Base-by-base conservation (phyloP, 2,797 vertebrate species). In the Pempheris klunzingeri region DNA sequence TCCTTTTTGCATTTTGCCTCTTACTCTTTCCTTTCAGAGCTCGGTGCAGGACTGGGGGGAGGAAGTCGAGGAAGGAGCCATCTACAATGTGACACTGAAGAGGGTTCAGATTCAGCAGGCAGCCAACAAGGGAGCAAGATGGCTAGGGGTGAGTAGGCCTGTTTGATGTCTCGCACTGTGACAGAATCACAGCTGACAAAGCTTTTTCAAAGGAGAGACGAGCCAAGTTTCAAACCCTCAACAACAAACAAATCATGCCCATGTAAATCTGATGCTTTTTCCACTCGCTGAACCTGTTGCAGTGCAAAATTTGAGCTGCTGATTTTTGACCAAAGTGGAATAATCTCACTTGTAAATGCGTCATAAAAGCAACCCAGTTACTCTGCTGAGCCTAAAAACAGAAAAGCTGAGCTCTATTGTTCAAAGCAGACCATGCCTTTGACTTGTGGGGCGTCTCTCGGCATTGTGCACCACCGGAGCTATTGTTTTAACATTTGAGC, bases 81-180 rank as follows among this genome's bases (percentile, higher is more conserved):
- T 99, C 89, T 99, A 98, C 95, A 96, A 97, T 61, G 97, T 99
- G 92, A 97, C 96, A 62, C 96, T 99, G 72, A 98, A 97, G 89
- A 96, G 95, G 92, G 96, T 98, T 87, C 96, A 98, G 94, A 98
- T 98, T 82, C 96, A 98, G 84, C 97, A 99, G 91, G 97, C 97
- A 2, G 97, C 97, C 89, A 98, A 97, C 95, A 99, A 99, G 95
- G 98, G 97, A 90, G 97, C 97, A 0, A 93, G 97, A 92, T 99
- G 97, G 97, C 94, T 99, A 36, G 97, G 96, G 96, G 98, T 99
- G 93, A 97, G 97, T 94, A 59, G 62, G 81, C 80, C 49, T 2
- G 5, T 57, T 41, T 55, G 43, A 73, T 10, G 47, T 57, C 49
- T 72, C 50, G 17, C 39, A n/a, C 11, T 57, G 30, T 47, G 52